phyloP scores from a whole-genome alignment of 64 coral and sea anemone species.

The Exaiptasia diaphana region DNA sequence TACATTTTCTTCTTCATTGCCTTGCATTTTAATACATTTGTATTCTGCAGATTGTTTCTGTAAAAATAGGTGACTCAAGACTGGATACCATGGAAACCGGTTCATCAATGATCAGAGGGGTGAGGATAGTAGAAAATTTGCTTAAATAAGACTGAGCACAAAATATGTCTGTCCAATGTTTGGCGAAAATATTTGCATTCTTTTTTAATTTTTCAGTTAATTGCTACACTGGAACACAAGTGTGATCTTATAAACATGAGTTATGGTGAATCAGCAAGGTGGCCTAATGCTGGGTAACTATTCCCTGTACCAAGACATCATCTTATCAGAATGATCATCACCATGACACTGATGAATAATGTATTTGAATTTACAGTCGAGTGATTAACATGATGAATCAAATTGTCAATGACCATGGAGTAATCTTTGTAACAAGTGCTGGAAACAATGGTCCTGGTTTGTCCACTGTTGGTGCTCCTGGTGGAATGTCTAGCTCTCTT shows the following conservation, averaged over 20 bases:
- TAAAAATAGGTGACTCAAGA: slow-evolving; percentile 90
- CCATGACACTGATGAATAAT: neutral
- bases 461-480: slow-evolving; percentile 83
- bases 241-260: slow-evolving; percentile 99
- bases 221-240: slow-evolving; percentile 78
- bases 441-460: slow-evolving; percentile 96
- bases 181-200: too few relatives aligned
- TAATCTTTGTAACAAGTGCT: slow-evolving; percentile 95
- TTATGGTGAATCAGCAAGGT: slow-evolving; percentile 92
- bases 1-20: too few relatives aligned
- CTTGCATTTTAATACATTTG: too few relatives aligned
- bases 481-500: slow-evolving; percentile 73
- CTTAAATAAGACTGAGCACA: too few relatives aligned
- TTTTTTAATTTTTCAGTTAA: too few relatives aligned
- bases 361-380: slow-evolving; percentile 43
- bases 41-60: slow-evolving; percentile 68
- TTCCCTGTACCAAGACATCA: neutral
- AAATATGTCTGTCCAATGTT: too few relatives aligned
- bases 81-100: slow-evolving; percentile 94
- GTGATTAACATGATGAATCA: slow-evolving; percentile 91
- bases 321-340: neutral
- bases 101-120: slow-evolving; percentile 84
- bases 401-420: slow-evolving; percentile 90
- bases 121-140: slow-evolving; percentile 10
- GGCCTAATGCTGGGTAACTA: slow-evolving; percentile 88